Evolutionary conservation across 2,113 vertebrate genomes (phyloP), one percentile per base, ranked within the genome.

Genomic region (Ammospiza caudacuta): DNA sequence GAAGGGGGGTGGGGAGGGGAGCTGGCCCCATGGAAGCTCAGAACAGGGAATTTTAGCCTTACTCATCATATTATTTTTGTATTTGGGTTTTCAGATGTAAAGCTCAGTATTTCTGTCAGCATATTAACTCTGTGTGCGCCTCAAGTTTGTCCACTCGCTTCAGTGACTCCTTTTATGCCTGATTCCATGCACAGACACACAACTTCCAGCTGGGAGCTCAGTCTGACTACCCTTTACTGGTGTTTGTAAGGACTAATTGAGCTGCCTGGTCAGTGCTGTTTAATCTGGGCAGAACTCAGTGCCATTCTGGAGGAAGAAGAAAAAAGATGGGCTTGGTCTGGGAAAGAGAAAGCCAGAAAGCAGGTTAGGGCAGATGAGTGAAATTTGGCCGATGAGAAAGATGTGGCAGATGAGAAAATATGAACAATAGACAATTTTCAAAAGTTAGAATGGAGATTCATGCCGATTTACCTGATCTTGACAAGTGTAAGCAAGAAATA

Each of bases 11-110:
- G 79, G 90, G 92, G 83, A 62, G 80, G 86, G 90, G 92, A 83
- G 84, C 59, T 92, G 64, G 84, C 89, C 95, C 84, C 90, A 94
- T 97, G 97, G 97, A 98, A 96, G 94, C 92, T 95, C 95, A 96
- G 90, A 96, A 96, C 94, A 97, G 97, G 97, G 97, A 98, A 97
- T 98, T 98, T 98, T 98, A 97, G 96, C 97, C 97, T 98, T 97
- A 97, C 96, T 98, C 97, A 98, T 97, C 96, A 97, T 92, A 97
- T 97, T 97, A 97, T 97, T 97, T 97, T 96, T 97, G 94, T 96
- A 95, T 96, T 96, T 96, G 95, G 95, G 87, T 96, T 96, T 97
- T 96, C 87, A 94, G 72, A 95, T 94, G 86, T 97, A 97, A 97
- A 97, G 94, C 96, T 97, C 90, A 93, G 78, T 92, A 57, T 90